Conservation (phyloP, 2,113 vertebrate genomes). For the Calyptommatus sinebrachiatus region DNA sequence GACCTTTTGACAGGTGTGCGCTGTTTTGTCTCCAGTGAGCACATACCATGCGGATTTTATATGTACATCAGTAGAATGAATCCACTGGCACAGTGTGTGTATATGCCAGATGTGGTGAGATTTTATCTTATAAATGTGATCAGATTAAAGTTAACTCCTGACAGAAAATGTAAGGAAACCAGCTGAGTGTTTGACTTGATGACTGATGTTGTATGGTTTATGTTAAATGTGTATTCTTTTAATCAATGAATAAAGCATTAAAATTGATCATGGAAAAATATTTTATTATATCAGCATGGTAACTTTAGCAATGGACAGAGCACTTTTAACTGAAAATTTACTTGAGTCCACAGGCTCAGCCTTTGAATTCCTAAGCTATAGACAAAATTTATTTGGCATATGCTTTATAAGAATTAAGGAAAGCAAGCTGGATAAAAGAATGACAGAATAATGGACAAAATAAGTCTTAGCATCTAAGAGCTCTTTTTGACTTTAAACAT, state of each 20-base stretch:
- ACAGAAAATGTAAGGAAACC: slow-evolving; percentile 88
- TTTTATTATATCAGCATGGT: slow-evolving; percentile 72
- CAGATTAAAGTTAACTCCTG: slow-evolving; percentile 80
- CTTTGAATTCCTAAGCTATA: slow-evolving; percentile 43
- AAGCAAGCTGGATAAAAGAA: slow-evolving; percentile 42
- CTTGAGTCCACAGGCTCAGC: slow-evolving; percentile 59
- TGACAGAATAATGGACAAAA: slow-evolving; percentile 51
- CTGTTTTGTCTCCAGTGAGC: slow-evolving; percentile 92
- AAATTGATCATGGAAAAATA: slow-evolving; percentile 75
- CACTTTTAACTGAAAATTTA: slow-evolving; percentile 51
- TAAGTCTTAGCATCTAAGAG: slow-evolving; percentile 59
- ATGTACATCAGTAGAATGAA: slow-evolving; percentile 89
- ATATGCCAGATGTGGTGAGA: slow-evolving; percentile 86
- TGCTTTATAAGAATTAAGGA: slow-evolving; percentile 40
- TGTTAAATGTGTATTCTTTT: slow-evolving; percentile 99
- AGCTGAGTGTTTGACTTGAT: slow-evolving; percentile 90
- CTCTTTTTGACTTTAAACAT: slow-evolving; percentile 56
- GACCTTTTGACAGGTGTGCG: slow-evolving; percentile 91
- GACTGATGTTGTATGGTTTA: slow-evolving; percentile 95
- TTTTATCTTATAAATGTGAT: slow-evolving; percentile 89
- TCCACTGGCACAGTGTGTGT: slow-evolving; percentile 85
- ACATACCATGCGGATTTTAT: slow-evolving; percentile 93
- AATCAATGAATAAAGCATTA: slow-evolving; percentile 98
- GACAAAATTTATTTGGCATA: slow-evolving; percentile 44
- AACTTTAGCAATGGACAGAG: slow-evolving; percentile 53